phyloP scores from a whole-genome alignment of 1,140 invertebrate species.

The Danaus plexippus region DNA sequence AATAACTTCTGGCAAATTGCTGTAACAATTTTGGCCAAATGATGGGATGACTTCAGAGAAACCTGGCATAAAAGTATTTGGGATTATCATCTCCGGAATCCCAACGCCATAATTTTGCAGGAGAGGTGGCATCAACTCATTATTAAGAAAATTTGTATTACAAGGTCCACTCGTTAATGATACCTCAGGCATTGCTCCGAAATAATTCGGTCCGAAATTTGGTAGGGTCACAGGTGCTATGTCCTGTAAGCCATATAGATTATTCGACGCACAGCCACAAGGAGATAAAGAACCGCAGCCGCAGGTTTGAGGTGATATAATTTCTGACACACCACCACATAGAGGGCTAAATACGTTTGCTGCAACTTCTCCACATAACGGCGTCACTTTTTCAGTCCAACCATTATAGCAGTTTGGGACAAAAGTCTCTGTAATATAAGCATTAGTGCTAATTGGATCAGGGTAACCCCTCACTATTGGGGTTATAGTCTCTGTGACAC shows the following conservation, averaged over 20 bases:
- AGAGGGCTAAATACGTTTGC: background rate
- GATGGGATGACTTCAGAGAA: no score
- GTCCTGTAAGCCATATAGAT: slow-evolving; percentile 3
- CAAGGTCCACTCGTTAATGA: slow-evolving; percentile 3
- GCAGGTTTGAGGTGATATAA: slow-evolving; percentile 7
- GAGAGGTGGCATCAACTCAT: no score
- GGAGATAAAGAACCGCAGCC: slow-evolving; percentile 5
- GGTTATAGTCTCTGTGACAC: slow-evolving; percentile 15
- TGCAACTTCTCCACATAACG: slow-evolving; percentile 8
- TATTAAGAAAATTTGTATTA: no score
- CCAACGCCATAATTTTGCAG: no score
- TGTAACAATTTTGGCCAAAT: slow-evolving; percentile 6
- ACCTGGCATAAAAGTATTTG: no score
- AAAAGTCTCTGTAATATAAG: slow-evolving; percentile 12
- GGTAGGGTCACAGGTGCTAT: background rate
- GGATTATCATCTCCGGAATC: no score
- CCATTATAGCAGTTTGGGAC: slow-evolving; percentile 19
- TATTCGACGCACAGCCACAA: slow-evolving; percentile 4
- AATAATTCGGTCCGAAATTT: slow-evolving; percentile 4
- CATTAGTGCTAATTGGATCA: slow-evolving; percentile 12
- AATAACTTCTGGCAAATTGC: slow-evolving; percentile 17
- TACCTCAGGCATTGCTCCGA: slow-evolving; percentile 10
- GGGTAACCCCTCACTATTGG: slow-evolving; percentile 16
- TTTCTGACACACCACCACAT: slow-evolving; percentile 18
- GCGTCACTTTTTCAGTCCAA: slow-evolving; percentile 20